Base-by-base conservation (phyloP, 1,140 invertebrate species). In the Neodiprion virginianus region DNA sequence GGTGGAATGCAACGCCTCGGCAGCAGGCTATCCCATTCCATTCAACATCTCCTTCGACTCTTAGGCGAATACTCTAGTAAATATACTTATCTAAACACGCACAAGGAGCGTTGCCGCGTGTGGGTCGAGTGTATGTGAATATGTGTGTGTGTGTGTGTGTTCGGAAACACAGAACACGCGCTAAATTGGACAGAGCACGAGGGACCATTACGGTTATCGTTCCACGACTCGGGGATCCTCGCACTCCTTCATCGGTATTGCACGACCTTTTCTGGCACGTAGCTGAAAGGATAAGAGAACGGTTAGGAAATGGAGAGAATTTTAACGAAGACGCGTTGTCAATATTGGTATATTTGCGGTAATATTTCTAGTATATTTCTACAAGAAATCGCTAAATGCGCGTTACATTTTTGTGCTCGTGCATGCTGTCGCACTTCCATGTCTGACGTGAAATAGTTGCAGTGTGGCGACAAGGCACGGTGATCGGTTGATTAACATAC, bases 1-100 rank as follows among this genome's bases (percentile, higher is more conserved):
- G 67, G 72, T 69, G 81, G 81, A 84, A 84, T 83, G 78, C 78
- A 80, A 85, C 82, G 83, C 77, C 78, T 80, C 68, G 78, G 74
- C 74, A 40, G 28, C 28, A 69, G 73, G 79, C 53, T 61, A 61
- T 61, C 53, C 8, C 53, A 82, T 84, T 84, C 83, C 78, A 71
- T 70, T 72, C 69, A 50, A 61, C 8, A 17, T 61, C 8, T 61
- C 8, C 11, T 14, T 14, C 11, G 11, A 14, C 53, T 12, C 53
- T 61, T 61, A 61, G 53, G 53, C 8, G 11, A 8, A 61, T 12
- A 12, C n/a, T 61, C 0, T 17, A 61, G 53, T 14, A 61, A 61
- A 61, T 61, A 61, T 61, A 61, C 7, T 17, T 17, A 17, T 61
- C 11, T 61, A 61, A 17, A 4, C n/a, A 17, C n/a, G n/a, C 53